A percentile compares a stretch with the other conserved stretches of the same genome.
These are phyloP conservation scores for Orchesella flavescens DNA, from an alignment of 2,888 invertebrate genomes.

Conservation along the genomic window DNA sequence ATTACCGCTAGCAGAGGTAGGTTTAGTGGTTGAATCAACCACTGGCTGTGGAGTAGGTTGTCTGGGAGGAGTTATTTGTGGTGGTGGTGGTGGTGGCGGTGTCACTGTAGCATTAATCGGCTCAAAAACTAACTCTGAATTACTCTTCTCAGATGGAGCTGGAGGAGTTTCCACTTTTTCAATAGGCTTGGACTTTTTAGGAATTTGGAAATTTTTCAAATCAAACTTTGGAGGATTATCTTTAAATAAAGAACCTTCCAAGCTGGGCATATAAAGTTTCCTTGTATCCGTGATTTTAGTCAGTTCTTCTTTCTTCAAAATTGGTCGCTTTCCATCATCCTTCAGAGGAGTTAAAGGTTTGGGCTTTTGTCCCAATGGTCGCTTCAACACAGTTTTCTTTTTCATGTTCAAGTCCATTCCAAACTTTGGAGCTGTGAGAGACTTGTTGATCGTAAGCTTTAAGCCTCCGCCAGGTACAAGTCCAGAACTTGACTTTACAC, in stretches of 20 bases:
- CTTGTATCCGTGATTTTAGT: slow-evolving; percentile 48
- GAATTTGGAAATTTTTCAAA: slow-evolving; percentile 71
- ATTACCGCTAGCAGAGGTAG: neutral
- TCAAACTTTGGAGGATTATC: slow-evolving; percentile 68
- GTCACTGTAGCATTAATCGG: slow-evolving; percentile 21
- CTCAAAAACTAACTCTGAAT: slow-evolving; percentile 34
- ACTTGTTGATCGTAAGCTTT: slow-evolving; percentile 93
- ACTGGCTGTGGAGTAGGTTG: slow-evolving; percentile 29
- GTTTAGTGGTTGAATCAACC: neutral
- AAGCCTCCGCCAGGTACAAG: slow-evolving; percentile 74
- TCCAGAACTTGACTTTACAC: slow-evolving; percentile 66
- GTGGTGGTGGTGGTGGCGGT: slow-evolving; percentile 16
- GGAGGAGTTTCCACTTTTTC: slow-evolving; percentile 40
- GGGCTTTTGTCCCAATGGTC: slow-evolving; percentile 53
- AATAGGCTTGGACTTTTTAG: slow-evolving; percentile 67
- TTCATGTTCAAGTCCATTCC: slow-evolving; percentile 39
- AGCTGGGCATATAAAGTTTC: slow-evolving; percentile 48
- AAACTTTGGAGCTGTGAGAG: slow-evolving; percentile 73
- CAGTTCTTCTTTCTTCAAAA: slow-evolving; percentile 55
- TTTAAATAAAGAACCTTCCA: slow-evolving; percentile 46
- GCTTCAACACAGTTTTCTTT: slow-evolving; percentile 51
- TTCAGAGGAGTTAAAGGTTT: slow-evolving; percentile 39
- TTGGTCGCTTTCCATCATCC: slow-evolving; percentile 38
- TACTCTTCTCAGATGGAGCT: slow-evolving; percentile 25
- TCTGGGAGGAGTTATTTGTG: slow-evolving; percentile 33